Base-by-base conservation (phyloP, 2,797 vertebrate genomes). In the Capromys pilorides region DNA sequence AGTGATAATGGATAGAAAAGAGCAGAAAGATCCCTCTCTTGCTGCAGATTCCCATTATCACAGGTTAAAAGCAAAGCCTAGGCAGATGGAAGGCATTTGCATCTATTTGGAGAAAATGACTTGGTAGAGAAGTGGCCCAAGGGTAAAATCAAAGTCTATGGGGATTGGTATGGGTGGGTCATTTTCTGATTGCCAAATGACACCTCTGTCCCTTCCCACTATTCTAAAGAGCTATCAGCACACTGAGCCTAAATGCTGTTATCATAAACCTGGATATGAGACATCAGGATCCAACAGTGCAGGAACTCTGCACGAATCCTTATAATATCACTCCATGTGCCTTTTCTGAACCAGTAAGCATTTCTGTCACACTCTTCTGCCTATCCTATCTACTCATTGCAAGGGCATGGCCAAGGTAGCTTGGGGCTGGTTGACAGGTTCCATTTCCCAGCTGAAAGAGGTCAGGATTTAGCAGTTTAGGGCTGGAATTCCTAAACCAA, bases 21-120 rank as follows among this genome's bases (percentile, higher is more conserved):
- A 96, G 73, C 64, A 86, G 61, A 94, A 95, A 94, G 78, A 91
- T 94, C 88, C 22, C 62, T 80, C 69, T 93, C 79, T 93, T 28
- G 2, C 75, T 21, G 79, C 71, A 86, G 91, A 93, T 93, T 96
- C 91, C 91, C 81, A 96, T 96, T 96, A 96, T 77, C 85, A 95
- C 85, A 71, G 82, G 94, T 93, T 92, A 93, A 94, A 93, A 96
- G 91, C 87, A 96, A 95, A 88, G 95, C 87, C 89, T 64, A 90
- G 95, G 91, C 81, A 90, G 90, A 93, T 88, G 83, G 85, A 69
- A 91, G 49, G 77, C 54, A 94, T 96, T 96, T 91, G 79, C 95
- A 94, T 96, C 82, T 54, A 90, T 96, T 90, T 90, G 95, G 95
- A 95, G 87, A 92, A 96, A 95, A 97, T 86, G 90, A 95, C 49